These are phyloP conservation scores for Vanacampus margaritifer DNA, from an alignment of 2,113 vertebrate genomes.

Conservation along the genomic window DNA sequence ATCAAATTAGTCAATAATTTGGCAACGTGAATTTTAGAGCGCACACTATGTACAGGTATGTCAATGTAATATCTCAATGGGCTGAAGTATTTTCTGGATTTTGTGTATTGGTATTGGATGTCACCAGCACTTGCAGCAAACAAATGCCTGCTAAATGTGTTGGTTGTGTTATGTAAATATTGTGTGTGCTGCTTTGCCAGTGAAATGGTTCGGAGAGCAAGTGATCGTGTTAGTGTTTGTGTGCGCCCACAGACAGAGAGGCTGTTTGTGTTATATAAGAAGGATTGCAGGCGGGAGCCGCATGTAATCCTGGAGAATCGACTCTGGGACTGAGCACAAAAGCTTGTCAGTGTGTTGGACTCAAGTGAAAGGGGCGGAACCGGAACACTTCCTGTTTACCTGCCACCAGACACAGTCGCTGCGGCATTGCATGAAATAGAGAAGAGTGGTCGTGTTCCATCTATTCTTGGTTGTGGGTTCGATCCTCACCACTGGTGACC, in stretches of 20 bases:
- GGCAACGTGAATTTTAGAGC: background rate
- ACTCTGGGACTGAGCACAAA: conserved; percentile 30
- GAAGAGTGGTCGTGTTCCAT: no score
- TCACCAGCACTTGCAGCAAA: background rate
- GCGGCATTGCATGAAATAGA: background rate
- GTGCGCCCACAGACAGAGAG: background rate
- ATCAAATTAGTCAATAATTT: background rate
- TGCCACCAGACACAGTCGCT: background rate
- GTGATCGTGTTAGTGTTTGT: background rate
- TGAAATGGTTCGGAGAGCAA: conserved; percentile 1
- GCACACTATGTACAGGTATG: no score
- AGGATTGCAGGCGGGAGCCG: conserved; percentile 33
- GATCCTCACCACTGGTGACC: no score
- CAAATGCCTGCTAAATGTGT: background rate
- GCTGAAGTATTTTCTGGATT: background rate
- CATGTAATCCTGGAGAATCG: conserved; percentile 52
- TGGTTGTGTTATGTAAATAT: background rate
- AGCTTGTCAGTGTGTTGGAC: conserved; percentile 27
- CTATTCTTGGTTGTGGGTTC: no score
- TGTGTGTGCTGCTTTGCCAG: background rate
- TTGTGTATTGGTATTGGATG: background rate
- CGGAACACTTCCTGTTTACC: conserved; percentile 7
- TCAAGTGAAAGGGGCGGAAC: conserved; percentile 16
- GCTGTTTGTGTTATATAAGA: conserved; percentile 53
- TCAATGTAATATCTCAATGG: background rate